These are phyloP conservation scores for Gisinianus flammeolus DNA, from an alignment of 2,888 invertebrate genomes.

Conservation along the genomic window DNA sequence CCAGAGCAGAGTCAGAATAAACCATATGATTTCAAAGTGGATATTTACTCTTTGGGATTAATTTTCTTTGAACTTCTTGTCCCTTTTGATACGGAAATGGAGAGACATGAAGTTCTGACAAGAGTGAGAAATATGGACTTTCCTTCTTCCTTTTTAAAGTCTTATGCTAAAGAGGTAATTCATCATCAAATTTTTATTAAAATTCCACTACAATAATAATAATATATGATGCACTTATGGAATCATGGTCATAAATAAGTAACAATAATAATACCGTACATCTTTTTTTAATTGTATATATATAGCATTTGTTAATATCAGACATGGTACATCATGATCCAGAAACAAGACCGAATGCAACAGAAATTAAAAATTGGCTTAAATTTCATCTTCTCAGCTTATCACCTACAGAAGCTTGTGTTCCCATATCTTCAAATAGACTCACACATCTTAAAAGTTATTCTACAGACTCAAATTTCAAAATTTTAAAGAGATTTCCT, in stretches of 20 bases:
- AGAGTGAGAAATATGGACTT: constrained; percentile 72
- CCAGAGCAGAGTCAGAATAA: constrained; percentile 85
- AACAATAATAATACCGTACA: too few relatives aligned
- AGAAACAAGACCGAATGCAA: constrained; percentile 68
- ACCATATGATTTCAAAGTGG: constrained; percentile 87
- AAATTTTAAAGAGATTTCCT: neutral
- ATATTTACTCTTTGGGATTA: constrained; percentile 92
- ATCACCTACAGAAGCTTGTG: neutral
- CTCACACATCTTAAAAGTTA: constrained; percentile 5
- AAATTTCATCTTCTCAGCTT: constrained; percentile 13
- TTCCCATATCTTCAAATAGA: neutral
- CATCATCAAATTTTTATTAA: too few relatives aligned
- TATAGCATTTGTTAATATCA: constrained; percentile 73
- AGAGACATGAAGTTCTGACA: constrained; percentile 74
- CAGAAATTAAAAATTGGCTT: constrained; percentile 53
- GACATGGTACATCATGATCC: constrained; percentile 80
- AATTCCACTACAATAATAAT: too few relatives aligned
- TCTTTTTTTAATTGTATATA: too few relatives aligned
- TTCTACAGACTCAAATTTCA: constrained; percentile 13
- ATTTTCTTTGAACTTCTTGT: constrained; percentile 91
- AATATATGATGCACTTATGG: neutral
- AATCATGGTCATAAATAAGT: too few relatives aligned
- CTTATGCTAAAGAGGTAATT: constrained; percentile 75
- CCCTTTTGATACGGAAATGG: constrained; percentile 90
- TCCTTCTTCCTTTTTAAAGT: constrained; percentile 71